phyloP scores from a whole-genome alignment of 2,797 vertebrate genomes.

The Rhodeus uyekii region DNA sequence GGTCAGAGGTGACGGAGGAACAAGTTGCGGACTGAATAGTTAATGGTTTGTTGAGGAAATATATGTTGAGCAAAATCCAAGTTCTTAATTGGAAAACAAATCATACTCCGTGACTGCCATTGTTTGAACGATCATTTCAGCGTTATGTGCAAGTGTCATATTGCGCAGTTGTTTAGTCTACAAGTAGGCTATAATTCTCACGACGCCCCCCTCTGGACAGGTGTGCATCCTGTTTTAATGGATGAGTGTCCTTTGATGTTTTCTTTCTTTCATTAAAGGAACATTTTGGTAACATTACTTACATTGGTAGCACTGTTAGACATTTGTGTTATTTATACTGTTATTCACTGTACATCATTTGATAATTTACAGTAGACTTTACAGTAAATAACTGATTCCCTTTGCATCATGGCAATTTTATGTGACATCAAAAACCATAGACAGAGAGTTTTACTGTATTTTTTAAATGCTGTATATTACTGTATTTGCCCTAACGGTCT shows the following conservation, averaged over 20 bases:
- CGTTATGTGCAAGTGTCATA: not conserved
- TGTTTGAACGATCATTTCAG: not conserved
- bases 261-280: not conserved
- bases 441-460: no score
- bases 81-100: not conserved
- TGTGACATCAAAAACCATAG: no score
- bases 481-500: no score
- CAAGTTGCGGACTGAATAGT: not conserved
- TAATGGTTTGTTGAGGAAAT: not conserved
- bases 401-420: no score
- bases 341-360: no score
- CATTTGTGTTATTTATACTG: no score
- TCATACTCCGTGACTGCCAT: not conserved
- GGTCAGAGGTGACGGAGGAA: slow-evolving; percentile 70
- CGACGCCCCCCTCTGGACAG: slow-evolving; percentile 54
- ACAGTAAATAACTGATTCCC: no score
- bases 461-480: no score
- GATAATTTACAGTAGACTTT: no score
- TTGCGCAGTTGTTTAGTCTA: not conserved
- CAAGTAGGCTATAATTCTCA: not conserved
- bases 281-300: not conserved
- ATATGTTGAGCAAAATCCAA: not conserved
- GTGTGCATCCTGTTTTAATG: slow-evolving; percentile 29
- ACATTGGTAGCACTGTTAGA: no score
- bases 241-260: not conserved